phyloP scores from a whole-genome alignment of 2,797 vertebrate species.

The Sebastes oblongus region DNA sequence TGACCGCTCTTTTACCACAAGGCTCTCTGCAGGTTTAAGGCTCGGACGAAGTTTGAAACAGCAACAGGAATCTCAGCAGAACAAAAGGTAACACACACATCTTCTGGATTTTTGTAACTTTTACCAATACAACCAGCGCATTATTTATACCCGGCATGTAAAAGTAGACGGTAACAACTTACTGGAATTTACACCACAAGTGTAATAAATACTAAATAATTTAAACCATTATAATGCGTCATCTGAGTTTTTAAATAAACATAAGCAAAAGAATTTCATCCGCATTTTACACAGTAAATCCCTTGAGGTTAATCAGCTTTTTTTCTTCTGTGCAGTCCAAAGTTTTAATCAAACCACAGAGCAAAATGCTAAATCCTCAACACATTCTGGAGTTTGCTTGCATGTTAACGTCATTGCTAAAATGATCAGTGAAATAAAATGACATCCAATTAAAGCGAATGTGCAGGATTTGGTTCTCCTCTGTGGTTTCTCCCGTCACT shows the following conservation, averaged over 20 bases:
- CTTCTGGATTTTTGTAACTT: constrained; percentile 2
- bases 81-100: constrained; percentile 7
- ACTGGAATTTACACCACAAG: constrained; percentile 9
- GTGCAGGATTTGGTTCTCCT: not conserved
- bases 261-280: not conserved
- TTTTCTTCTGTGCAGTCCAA: constrained; percentile 20
- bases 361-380: not conserved
- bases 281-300: constrained; percentile 14
- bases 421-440: not conserved
- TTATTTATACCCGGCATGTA: constrained; percentile 1
- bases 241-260: constrained; percentile 40
- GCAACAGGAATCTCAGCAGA: constrained; percentile 17
- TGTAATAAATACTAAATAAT: constrained; percentile 62
- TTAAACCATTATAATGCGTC: constrained; percentile 37
- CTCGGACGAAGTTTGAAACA: constrained; percentile 32
- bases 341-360: constrained; percentile 1
- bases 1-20: constrained; percentile 27
- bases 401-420: not conserved
- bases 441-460: not conserved
- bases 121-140: not conserved
- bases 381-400: not conserved
- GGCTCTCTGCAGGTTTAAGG: constrained; percentile 61
- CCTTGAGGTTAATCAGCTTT: constrained; percentile 9
- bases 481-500: not conserved
- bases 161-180: not conserved